phyloP scores from a whole-genome alignment of 1,140 invertebrate species.

The Hycleus cichorii region DNA sequence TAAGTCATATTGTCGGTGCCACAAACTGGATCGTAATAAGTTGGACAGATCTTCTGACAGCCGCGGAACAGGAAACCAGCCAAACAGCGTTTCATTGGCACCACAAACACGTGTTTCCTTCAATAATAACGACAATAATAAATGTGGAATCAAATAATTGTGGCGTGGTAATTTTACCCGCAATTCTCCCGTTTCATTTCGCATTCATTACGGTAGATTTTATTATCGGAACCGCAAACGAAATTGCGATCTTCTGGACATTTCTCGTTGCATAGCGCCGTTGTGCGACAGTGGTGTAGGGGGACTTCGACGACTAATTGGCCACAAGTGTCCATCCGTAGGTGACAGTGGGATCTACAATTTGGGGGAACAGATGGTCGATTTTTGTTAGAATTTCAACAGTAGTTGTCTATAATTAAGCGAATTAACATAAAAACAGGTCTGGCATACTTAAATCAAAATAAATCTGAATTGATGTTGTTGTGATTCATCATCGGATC shows the following conservation, averaged over 20 bases:
- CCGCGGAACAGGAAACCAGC: conserved; percentile 76
- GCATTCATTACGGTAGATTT: conserved; percentile 87
- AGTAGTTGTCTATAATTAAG: neutral
- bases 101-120: conserved; percentile 81
- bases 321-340: conserved; percentile 75
- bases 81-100: conserved; percentile 76
- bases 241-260: conserved; percentile 66
- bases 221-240: conserved; percentile 87
- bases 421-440: too few species aligned
- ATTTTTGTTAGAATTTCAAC: too few species aligned
- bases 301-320: conserved; percentile 74
- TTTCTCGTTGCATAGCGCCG: conserved; percentile 69
- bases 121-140: conserved; percentile 29
- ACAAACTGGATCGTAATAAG: conserved; percentile 82
- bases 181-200: conserved; percentile 89
- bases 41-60: conserved; percentile 77
- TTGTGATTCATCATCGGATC: too few species aligned
- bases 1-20: conserved; percentile 84
- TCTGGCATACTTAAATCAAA: too few species aligned
- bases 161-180: conserved; percentile 52
- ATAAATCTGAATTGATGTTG: too few species aligned
- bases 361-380: too few species aligned
- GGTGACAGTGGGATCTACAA: conserved; percentile 75
- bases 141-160: neutral
- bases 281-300: conserved; percentile 71